Percentiles rank a stretch among this genome's conserved stretches.
phyloP scores from a whole-genome alignment of 1,140 invertebrate genomes.

The Cotesia vestalis region DNA sequence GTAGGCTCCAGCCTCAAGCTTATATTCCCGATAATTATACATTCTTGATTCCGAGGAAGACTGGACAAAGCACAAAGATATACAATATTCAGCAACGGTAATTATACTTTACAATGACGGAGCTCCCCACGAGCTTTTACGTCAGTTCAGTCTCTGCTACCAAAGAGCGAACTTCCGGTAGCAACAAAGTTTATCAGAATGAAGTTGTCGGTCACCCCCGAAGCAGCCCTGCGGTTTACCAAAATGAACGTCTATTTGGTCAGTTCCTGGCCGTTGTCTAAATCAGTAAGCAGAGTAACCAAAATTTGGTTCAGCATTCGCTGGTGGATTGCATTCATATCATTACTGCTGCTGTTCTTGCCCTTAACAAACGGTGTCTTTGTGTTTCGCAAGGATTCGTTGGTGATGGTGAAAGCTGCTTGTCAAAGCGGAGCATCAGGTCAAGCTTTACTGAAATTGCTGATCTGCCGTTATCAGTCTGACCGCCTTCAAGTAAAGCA shows the following conservation, averaged over 20 bases:
- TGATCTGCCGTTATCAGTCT: constrained; percentile 21
- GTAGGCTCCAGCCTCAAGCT: too few relatives aligned
- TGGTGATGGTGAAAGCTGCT: constrained; percentile 28
- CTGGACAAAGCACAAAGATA: too few relatives aligned
- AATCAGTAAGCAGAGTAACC: background rate
- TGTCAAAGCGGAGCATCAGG: constrained; percentile 24
- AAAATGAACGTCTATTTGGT: constrained; percentile 31
- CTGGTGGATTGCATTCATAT: constrained; percentile 21
- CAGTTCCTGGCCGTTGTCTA: constrained; percentile 39
- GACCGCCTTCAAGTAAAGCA: constrained; percentile 37
- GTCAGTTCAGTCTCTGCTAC: too few relatives aligned
- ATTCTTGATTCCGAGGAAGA: too few relatives aligned
- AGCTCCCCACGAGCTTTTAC: background rate
- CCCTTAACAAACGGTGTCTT: constrained; percentile 23
- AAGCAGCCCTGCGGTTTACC: constrained; percentile 37
- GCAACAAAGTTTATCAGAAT: background rate
- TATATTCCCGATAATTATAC: too few relatives aligned
- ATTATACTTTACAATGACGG: too few relatives aligned
- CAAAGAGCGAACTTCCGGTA: background rate
- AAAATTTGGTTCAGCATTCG: constrained; percentile 3
- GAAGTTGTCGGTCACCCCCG: constrained; percentile 17
- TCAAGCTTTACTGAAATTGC: constrained; percentile 37
- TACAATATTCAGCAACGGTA: too few relatives aligned
- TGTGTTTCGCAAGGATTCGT: constrained; percentile 7
- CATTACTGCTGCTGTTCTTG: constrained; percentile 1